Conservation (phyloP, 2,797 vertebrate genomes). For the Pteropus rufus region DNA sequence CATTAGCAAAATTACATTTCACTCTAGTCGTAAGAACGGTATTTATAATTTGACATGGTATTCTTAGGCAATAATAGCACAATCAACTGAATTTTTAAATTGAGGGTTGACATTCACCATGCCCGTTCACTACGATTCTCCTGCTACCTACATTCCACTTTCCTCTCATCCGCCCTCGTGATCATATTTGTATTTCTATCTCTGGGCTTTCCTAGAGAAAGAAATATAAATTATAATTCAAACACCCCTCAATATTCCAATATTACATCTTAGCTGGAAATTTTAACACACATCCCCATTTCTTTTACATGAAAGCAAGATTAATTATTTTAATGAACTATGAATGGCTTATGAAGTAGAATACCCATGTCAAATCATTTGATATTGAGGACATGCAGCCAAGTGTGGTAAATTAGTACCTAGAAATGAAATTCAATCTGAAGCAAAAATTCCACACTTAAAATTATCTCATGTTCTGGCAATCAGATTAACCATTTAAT, state of each 20-base stretch:
- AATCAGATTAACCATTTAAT: background rate
- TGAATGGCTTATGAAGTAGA: background rate
- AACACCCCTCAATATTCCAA: background rate
- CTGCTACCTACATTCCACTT: background rate
- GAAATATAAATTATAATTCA: background rate
- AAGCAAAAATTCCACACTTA: background rate
- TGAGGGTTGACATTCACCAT: background rate
- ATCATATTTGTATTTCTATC: background rate
- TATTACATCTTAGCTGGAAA: background rate
- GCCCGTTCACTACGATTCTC: background rate
- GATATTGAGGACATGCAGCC: background rate
- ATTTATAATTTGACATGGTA: background rate
- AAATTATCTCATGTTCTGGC: background rate
- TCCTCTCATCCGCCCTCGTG: background rate
- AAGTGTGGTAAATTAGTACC: background rate
- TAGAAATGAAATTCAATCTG: background rate
- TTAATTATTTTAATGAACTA: slow-evolving; percentile 32
- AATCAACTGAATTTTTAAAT: background rate
- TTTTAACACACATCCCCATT: background rate
- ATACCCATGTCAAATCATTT: slow-evolving; percentile 27
- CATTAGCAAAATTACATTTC: background rate
- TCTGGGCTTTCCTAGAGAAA: background rate
- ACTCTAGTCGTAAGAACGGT: background rate
- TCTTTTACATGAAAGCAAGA: background rate
- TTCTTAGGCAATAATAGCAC: background rate